Base-by-base conservation (phyloP, 53 echinoderm and acorn worm species). In the Temnopleurus reevesii region DNA sequence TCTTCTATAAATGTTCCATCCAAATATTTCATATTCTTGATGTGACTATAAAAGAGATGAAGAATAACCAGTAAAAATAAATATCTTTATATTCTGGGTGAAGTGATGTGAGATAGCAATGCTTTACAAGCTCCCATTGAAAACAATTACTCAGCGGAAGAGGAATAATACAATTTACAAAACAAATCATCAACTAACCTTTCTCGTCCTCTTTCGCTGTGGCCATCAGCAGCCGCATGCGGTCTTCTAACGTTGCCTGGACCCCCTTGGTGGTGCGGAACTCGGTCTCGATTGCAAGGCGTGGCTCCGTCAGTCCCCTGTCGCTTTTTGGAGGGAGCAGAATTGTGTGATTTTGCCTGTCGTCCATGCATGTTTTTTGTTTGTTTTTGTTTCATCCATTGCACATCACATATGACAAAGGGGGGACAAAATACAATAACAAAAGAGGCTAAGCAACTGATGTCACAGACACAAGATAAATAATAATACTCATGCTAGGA, bases 301-400 rank as follows among this genome's bases (percentile, higher is more conserved):
- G 15, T 19, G 0, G 9, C 29, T 27, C 88, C 88, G 15, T 53
- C 88, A 55, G 47, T 71, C 19, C 51, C 71, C 88, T 87, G 65
- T 87, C 88, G 66, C 88, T 87, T 87, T 66, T 87, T 87, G 88
- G 71, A 65, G 88, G 88, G 88, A 87, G 88, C 88, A 87, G 88
- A 87, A 87, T 87, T 87, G 88, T 87, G 88, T 87, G 71, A 87
- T 87, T 87, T 87, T 66, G 88, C 88, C 88, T 87, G 88, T 87
- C 88, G 88, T 85, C 88, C 88, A 87, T 87, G 88, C 88, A 87
- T 66, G 43, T 87, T 87, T 53, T 87, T 66, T 66, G 9, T 28
- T 47, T 51, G 21, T 21, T 87, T 66, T 86, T 45, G 43, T 60
- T 45, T 63, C 7, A 63, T 51, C 29, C 63, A 63, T 63, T 71